Base-by-base conservation (phyloP, 2,113 vertebrate genomes). In the Dicerorhinus sumatrensis region DNA sequence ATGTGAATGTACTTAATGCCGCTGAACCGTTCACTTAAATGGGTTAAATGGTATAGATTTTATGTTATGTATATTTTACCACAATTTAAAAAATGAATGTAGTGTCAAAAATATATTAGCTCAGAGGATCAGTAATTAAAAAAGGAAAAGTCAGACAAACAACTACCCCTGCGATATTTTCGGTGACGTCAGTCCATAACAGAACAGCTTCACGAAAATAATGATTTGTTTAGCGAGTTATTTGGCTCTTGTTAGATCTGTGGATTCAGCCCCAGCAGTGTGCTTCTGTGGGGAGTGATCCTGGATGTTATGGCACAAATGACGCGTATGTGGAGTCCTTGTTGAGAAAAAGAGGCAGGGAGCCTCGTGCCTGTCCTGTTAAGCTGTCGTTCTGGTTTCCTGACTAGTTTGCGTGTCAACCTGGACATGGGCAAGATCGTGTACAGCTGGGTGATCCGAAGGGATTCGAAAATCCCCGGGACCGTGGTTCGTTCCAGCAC, bases 391-490 rank as follows among this genome's bases (percentile, higher is more conserved):
- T 90, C 14, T 89, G 54, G 56, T 76, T 18, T 76, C 2, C 87
- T 54, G 1, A 10, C 23, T 76, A 99, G 99, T 96, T 98, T 99
- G 96, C 99, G 99, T 3, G 99, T 99, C 87, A 99, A 99, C 96
- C 99, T 99, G 98, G 99, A 99, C 96, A 99, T 99, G 99, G 99
- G 99, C 51, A 99, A 99, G 98, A 99, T 99, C 86, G 99, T 99
- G 91, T 99, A 99, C 98, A 99, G 99, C 96, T 99, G 99, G 99
- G 99, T 99, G 99, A 99, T 99, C 93, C 99, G 99, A 69, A 99
- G 99, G 95, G 99, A 99, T 97, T 99, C 99, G 10, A 99, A 99
- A 98, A 99, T 99, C 95, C 99, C 99, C 0, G 99, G 99, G 16
- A 99, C 99, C 0, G 99, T 99, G 97, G 99, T 99, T 42, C 99